Conservation (phyloP, 1,140 invertebrate genomes). For the Globodera ellingtonae region DNA sequence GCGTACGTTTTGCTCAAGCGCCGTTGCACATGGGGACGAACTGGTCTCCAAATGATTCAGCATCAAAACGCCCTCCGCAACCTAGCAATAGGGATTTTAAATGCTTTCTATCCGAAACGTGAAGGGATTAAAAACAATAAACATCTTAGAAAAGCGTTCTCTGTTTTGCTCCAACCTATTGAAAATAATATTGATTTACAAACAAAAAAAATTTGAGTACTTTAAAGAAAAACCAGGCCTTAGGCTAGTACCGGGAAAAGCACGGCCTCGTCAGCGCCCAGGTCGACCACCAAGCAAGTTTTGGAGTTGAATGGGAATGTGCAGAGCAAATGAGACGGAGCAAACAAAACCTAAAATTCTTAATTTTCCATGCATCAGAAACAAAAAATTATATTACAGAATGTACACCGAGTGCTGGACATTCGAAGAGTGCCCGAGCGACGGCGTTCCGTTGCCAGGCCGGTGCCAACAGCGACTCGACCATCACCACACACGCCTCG, state of each 20-base stretch:
- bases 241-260: conserved; percentile 40
- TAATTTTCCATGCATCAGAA: neutral
- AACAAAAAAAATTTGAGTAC: neutral
- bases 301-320: conserved; percentile 50
- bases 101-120: neutral
- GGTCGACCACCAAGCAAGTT: conserved; percentile 42
- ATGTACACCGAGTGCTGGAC: conserved; percentile 20
- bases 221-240: conserved; percentile 7
- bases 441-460: conserved; percentile 37
- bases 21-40: conserved; percentile 26
- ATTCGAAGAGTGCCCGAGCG: conserved; percentile 42
- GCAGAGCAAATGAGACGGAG: conserved; percentile 48
- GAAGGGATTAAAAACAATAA: no score
- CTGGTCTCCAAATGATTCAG: conserved; percentile 35
- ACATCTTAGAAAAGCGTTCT: no score
- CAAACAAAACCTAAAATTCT: conserved; percentile 29
- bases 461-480: conserved; percentile 43
- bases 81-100: conserved; percentile 16
- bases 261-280: conserved; percentile 42
- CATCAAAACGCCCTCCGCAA: conserved; percentile 46
- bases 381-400: conserved; percentile 17
- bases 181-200: no score
- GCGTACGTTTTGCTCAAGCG: conserved; percentile 34
- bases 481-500: conserved; percentile 42
- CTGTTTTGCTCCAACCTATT: no score